Base-by-base conservation (phyloP, 2,113 vertebrate genomes). In the Octodon degus region DNA sequence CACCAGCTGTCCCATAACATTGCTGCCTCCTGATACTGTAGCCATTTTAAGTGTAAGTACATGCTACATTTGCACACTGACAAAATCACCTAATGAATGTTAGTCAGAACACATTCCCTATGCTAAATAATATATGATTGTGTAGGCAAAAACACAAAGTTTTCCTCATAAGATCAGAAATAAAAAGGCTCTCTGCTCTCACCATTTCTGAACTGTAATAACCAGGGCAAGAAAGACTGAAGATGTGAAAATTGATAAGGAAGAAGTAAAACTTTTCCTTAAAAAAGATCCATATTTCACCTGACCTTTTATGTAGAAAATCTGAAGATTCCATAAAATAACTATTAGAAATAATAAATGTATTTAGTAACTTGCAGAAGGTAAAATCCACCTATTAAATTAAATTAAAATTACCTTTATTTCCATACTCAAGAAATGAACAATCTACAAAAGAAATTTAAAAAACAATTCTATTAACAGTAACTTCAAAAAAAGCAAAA, bases 401-500 rank as follows among this genome's bases (percentile, higher is more conserved):
- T 43, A 43, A 43, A 43, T 43, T 43, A 91, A 82, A 95, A 82
- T 58, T 19, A 25, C 13, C 3, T 80, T 25, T 83, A 24, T 72
- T 65, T 72, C 37, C 53, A 84, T 25, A 88, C 3, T 32, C 9
- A 82, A 68, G 47, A 50, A 90, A 96, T 53, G 32, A 93, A 84
- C 32, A 86, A 67, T 43, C 74, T 34, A 74, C 89, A 93, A 89
- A 62, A n/a, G 47, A 89, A 80, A 67, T 93, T 68, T 50, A 16
- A 79, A 79, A 79, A 50, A 50, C 25, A 79, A 79, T 50, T 50
- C 43, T 55, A 37, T 27, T 72, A 55, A 90, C 6, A 47, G 82
- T 1, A 82, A 27, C 47, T 82, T 68, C 74, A 96, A 90, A 90
- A 43, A 76, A 22, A 76, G 72, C 40, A 93, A 74, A 96, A 76